Conservation (phyloP, 1,140 invertebrate genomes). For the Steinernema khuongi region DNA sequence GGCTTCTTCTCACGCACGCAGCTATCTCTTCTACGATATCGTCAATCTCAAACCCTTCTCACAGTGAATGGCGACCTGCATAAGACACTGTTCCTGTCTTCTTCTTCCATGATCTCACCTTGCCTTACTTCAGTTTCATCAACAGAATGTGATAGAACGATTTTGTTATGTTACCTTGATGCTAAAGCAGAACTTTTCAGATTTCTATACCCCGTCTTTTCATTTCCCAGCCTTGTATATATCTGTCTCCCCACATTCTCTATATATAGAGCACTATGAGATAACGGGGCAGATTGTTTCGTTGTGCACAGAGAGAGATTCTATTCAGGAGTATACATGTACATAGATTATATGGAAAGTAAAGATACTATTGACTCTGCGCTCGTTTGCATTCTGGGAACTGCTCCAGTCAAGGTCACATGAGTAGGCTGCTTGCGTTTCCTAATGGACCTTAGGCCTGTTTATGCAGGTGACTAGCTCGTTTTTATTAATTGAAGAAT, state of each 20-base stretch:
- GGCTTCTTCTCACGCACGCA: background rate
- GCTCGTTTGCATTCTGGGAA: no score
- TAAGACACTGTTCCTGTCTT: background rate
- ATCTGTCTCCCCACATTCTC: background rate
- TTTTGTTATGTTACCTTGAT: background rate
- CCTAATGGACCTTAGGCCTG: no score
- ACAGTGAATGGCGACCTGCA: background rate
- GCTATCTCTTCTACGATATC: background rate
- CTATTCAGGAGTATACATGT: background rate
- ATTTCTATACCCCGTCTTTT: constrained; percentile 1
- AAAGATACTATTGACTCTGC: no score
- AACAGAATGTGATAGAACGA: background rate
- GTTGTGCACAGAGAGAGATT: no score
- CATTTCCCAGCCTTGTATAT: background rate
- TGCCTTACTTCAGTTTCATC: background rate
- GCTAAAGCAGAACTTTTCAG: background rate
- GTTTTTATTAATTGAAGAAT: no score
- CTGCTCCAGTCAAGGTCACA: no score
- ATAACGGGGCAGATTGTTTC: no score
- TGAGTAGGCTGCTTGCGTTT: no score
- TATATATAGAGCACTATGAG: no score
- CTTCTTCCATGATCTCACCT: background rate
- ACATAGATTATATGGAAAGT: background rate
- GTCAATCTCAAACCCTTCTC: background rate
- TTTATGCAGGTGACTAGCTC: no score